Percentiles rank a stretch among this genome's conserved stretches.
Evolutionary conservation across 1,140 invertebrate genomes (phyloP).

Genomic region (Lepidurus apus): DNA sequence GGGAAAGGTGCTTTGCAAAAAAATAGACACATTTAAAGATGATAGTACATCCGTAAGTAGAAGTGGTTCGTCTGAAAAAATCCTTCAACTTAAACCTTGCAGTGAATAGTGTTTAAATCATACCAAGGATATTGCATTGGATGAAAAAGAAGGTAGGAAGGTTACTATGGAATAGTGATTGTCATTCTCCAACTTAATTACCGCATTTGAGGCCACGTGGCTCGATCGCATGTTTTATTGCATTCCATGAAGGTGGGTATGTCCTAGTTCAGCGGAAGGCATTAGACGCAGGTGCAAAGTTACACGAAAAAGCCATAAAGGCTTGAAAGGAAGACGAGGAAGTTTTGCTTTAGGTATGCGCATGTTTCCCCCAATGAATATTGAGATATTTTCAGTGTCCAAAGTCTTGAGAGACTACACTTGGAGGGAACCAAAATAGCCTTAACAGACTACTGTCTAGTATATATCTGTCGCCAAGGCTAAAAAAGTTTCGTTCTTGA

Average conservation of each 20-base stretch:
- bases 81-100: too few species aligned
- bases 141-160: too few species aligned
- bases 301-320: background rate
- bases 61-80: too few species aligned
- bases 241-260: background rate
- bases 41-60: too few species aligned
- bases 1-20: too few species aligned
- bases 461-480: background rate
- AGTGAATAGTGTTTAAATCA: too few species aligned
- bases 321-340: background rate
- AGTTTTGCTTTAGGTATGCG: background rate
- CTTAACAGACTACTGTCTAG: background rate
- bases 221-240: background rate
- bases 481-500: background rate
- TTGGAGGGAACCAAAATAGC: background rate
- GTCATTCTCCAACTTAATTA: background rate
- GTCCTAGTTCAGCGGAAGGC: background rate
- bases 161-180: too few species aligned
- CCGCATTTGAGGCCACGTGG: background rate
- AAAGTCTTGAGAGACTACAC: background rate
- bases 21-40: too few species aligned
- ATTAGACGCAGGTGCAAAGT: background rate
- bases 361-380: background rate
- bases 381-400: background rate
- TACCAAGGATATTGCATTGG: too few species aligned